Base-by-base conservation (phyloP, 2,888 invertebrate species). In the Caenorhabditis sulstoni region DNA sequence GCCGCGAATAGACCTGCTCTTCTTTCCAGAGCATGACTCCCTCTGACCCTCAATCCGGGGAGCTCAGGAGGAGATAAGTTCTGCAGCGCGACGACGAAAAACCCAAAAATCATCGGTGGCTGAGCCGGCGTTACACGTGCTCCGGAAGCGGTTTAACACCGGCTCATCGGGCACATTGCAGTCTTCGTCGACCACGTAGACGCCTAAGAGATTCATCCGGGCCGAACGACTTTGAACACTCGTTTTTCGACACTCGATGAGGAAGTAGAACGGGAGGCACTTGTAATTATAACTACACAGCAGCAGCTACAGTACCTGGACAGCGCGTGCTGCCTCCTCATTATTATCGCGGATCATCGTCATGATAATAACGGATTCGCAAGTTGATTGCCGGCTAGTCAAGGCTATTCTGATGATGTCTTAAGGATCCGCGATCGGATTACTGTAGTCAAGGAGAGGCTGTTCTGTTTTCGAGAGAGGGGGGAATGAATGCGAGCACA, bases 121-220 rank as follows among this genome's bases (percentile, higher is more conserved):
- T 68, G 52, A 59, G 39, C 68, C 47, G 37, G 23, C 37, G 52
- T 65, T 44, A 64, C 64, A 52, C 62, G 49, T 49, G 52, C 50
- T 64, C 52, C 29, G 29, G 4, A 7, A 35, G 45, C 22, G n/a
- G 16, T 44, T 39, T 52, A 44, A 35, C 3, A 29, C 8, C 23
- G 22, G 50, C 67, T 67, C 49, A 67, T 58, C 58, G 67, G 67
- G 67, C 67, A 67, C 67, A 58, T 41, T 50, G 53, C 64, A 23
- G 41, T 58, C 68, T 41, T 37, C 29, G 45, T 57, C n/a, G 37
- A 59, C 52, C 44, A 68, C 68, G 68, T 67, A 67, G 66, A 47
- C 55, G 53, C 18, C 9, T 29, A 29, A 29, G 29, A 29, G 29
- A 29, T 29, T 29, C 29, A 29, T 29, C 29, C 29, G 29, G 29